These are phyloP conservation scores for Drosophila kanapiae DNA, from an alignment of 1,140 invertebrate species.

Conservation along the genomic window DNA sequence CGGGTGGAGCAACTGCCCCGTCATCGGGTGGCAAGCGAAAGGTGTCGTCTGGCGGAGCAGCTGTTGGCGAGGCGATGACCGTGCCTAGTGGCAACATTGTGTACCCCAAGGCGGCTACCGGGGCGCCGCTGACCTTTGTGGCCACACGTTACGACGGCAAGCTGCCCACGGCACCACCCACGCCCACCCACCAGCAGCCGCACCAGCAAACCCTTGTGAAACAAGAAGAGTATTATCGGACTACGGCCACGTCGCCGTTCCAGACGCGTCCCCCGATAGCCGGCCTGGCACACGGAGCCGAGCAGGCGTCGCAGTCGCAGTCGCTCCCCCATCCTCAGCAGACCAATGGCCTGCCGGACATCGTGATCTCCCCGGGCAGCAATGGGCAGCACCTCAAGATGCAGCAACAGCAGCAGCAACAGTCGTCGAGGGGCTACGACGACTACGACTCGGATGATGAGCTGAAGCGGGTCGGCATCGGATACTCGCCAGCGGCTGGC, in stretches of 20 bases:
- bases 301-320: conserved; percentile 28
- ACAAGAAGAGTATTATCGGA: conserved; percentile 85
- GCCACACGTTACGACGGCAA: conserved; percentile 73
- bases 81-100: conserved; percentile 49
- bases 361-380: conserved; percentile 82
- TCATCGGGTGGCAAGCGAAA: conserved; percentile 48
- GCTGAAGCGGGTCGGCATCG: conserved; percentile 93
- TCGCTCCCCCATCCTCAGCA: conserved; percentile 43
- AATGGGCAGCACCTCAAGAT: conserved; percentile 81
- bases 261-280: conserved; percentile 65
- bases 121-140: conserved; percentile 56
- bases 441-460: conserved; percentile 97
- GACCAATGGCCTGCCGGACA: conserved; percentile 71
- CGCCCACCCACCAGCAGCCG: conserved; percentile 34
- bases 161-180: conserved; percentile 56
- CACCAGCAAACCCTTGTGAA: conserved; percentile 60
- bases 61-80: conserved; percentile 25
- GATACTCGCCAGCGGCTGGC: conserved; percentile 91
- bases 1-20: conserved; percentile 24
- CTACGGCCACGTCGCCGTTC: conserved; percentile 83
- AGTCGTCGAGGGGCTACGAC: conserved; percentile 89
- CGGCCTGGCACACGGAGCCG: conserved; percentile 42
- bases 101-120: conserved; percentile 59
- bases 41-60: conserved; percentile 13
- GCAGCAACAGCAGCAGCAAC: conserved; percentile 60